These are phyloP conservation scores for Zaprionus lachaisei DNA, from an alignment of 1,140 invertebrate species.

Conservation along the genomic window DNA sequence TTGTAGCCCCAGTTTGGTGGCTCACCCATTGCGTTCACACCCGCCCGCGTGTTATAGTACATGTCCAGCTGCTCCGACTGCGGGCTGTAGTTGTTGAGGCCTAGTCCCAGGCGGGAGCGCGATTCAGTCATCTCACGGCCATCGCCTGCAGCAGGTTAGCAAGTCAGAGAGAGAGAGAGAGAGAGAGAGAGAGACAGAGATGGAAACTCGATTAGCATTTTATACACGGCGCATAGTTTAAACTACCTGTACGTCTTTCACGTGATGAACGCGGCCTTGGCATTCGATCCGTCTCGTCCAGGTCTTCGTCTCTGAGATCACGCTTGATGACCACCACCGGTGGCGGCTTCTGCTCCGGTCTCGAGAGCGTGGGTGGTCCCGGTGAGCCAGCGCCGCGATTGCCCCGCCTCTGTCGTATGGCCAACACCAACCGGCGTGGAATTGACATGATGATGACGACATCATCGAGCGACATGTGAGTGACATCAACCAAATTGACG, in stretches of 20 bases:
- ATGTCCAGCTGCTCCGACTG: constrained; percentile 90
- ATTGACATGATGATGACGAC: constrained; percentile 99
- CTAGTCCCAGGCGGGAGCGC: constrained; percentile 89
- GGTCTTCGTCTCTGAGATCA: constrained; percentile 93
- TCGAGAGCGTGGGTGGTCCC: constrained; percentile 86
- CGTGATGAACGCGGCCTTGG: constrained; percentile 84
- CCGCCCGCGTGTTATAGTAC: constrained; percentile 91
- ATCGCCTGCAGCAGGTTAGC: constrained; percentile 85
- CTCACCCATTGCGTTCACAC: constrained; percentile 85
- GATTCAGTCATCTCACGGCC: constrained; percentile 91
- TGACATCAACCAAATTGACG: constrained; percentile 98
- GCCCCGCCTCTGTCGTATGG: constrained; percentile 91
- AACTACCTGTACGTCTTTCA: constrained; percentile 86
- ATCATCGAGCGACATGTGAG: constrained; percentile 98
- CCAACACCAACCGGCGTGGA: constrained; percentile 96
- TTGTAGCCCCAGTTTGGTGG: constrained; percentile 85
- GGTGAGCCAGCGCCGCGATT: constrained; percentile 88
- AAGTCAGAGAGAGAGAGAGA: constrained; percentile 19
- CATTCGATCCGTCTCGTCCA: constrained; percentile 86
- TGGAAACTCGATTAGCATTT: constrained; percentile 63
- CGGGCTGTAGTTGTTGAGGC: constrained; percentile 87
- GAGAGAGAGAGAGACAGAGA: constrained; percentile 25
- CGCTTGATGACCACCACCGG: constrained; percentile 97
- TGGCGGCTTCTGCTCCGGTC: constrained; percentile 93
- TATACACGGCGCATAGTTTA: constrained; percentile 63